Conservation (phyloP, 1,140 invertebrate genomes). For the Cherax quadricarinatus region DNA sequence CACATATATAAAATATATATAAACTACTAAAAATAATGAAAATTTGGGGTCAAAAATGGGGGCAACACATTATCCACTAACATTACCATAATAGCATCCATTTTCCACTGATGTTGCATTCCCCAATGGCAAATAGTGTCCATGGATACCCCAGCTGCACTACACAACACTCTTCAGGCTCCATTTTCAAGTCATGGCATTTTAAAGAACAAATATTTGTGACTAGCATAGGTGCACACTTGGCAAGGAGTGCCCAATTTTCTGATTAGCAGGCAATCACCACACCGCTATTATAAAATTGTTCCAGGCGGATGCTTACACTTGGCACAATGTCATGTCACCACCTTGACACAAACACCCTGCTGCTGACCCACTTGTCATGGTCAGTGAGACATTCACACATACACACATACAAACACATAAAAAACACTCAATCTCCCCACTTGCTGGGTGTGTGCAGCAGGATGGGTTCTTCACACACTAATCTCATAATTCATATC, state of each 20-base stretch:
- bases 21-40: slow-evolving; percentile 7
- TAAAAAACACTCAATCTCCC: slow-evolving; percentile 49
- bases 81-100: slow-evolving; percentile 35
- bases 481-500: slow-evolving; percentile 71
- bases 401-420: slow-evolving; percentile 26
- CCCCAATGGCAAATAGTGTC: slow-evolving; percentile 10
- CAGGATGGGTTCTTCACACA: slow-evolving; percentile 56
- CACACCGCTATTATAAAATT: neutral
- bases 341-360: slow-evolving; percentile 43
- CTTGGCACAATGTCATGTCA: slow-evolving; percentile 61
- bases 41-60: neutral
- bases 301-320: slow-evolving; percentile 36
- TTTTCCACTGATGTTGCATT: slow-evolving; percentile 1
- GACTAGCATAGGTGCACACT: slow-evolving; percentile 66
- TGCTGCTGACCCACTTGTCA: slow-evolving; percentile 48
- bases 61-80: slow-evolving; percentile 34
- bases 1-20: slow-evolving; percentile 30
- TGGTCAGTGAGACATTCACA: slow-evolving; percentile 35
- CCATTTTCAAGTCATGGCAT: slow-evolving; percentile 15
- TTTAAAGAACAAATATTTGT: slow-evolving; percentile 48
- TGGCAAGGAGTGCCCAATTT: slow-evolving; percentile 58
- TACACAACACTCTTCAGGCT: slow-evolving; percentile 33
- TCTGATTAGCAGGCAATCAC: slow-evolving; percentile 21
- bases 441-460: neutral
- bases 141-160: slow-evolving; percentile 45